These are phyloP conservation scores for Spinus olivaceus DNA, from an alignment of 2,797 vertebrate genomes.

Conservation along the genomic window DNA sequence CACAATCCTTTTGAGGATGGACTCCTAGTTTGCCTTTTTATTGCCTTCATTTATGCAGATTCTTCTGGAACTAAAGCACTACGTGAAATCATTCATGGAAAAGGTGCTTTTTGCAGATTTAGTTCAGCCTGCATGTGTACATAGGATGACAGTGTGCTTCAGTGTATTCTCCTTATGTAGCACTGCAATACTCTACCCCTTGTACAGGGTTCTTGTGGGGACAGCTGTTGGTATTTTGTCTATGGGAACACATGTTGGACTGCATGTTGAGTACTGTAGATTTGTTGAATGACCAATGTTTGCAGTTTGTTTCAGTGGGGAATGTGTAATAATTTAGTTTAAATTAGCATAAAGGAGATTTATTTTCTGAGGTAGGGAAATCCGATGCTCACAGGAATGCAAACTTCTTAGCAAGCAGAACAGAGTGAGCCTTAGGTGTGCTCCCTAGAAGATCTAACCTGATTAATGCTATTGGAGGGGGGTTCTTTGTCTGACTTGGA, in stretches of 20 bases:
- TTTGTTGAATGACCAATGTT: neutral
- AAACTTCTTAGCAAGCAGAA: neutral
- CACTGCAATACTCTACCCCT: neutral
- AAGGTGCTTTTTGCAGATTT: neutral
- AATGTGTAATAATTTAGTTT: neutral
- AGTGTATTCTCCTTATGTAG: neutral
- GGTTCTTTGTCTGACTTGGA: neutral
- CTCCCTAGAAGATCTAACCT: neutral
- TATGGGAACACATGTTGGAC: neutral
- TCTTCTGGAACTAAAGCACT: neutral
- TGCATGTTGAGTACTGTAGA: neutral
- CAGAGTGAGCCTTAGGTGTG: neutral
- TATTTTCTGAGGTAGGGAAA: neutral
- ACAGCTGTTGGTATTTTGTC: neutral
- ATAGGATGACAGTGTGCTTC: neutral
- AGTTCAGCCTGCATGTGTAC: accelerated
- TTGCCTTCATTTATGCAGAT: neutral
- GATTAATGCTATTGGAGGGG: neutral
- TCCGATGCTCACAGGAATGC: accelerated
- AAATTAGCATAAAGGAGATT: neutral
- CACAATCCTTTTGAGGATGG: neutral
- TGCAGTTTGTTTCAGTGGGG: neutral
- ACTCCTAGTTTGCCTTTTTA: neutral
- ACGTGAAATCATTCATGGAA: neutral
- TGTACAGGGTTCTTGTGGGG: accelerated